Conservation (phyloP, 2,797 vertebrate species). For the Acanthopagrus latus region DNA sequence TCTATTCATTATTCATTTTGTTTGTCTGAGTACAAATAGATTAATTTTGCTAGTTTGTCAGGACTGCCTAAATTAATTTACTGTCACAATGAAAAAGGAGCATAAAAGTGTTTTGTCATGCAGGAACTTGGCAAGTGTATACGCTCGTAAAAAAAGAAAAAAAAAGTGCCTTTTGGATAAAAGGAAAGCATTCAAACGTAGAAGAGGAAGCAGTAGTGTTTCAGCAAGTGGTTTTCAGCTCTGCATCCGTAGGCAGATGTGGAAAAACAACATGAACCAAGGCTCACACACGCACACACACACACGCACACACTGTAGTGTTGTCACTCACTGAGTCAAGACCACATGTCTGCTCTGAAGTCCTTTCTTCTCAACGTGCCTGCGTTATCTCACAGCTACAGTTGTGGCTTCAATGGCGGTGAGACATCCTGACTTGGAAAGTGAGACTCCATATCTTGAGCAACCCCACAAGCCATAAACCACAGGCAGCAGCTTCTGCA, state of each 20-base stretch:
- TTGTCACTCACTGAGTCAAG: conserved; percentile 81
- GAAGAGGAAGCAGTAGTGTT: conserved; percentile 75
- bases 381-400: conserved; percentile 86
- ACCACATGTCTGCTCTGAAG: conserved; percentile 82
- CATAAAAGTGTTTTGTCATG: conserved; percentile 23
- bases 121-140: conserved; percentile 31
- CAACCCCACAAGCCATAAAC: conserved; percentile 87
- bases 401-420: conserved; percentile 87
- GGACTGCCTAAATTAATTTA: conserved; percentile 25
- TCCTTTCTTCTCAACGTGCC: conserved; percentile 75
- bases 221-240: conserved; percentile 67
- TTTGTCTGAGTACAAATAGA: conserved; percentile 23
- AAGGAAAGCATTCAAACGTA: conserved; percentile 63
- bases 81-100: conserved; percentile 20
- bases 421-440: conserved; percentile 88
- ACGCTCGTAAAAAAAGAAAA: conserved; percentile 44
- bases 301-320: conserved; percentile 53
- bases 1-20: conserved; percentile 18
- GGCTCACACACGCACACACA: conserved; percentile 19
- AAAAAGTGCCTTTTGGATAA: conserved; percentile 57
- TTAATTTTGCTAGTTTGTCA: conserved; percentile 6
- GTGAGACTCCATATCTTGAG: conserved; percentile 86
- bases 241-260: conserved; percentile 73
- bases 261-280: conserved; percentile 70
- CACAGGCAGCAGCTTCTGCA: conserved; percentile 85